These are phyloP conservation scores for Drosophila gunungcola DNA, from an alignment of 1,140 invertebrate species.

Conservation along the genomic window DNA sequence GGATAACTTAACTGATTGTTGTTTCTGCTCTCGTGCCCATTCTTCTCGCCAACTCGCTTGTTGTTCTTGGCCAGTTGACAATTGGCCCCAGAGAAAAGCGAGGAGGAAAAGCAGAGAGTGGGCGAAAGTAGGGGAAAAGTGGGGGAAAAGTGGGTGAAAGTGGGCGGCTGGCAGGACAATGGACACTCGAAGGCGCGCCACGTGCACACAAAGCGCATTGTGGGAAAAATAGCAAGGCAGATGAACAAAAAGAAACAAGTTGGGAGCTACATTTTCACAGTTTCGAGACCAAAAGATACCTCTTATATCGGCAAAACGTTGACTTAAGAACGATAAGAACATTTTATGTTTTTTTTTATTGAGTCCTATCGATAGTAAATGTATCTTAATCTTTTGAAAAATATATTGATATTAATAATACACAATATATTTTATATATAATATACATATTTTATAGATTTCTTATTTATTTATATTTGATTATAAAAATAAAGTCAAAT, in stretches of 20 bases:
- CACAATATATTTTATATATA: too few species aligned
- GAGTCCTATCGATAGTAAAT: too few species aligned
- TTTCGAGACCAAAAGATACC: conserved; percentile 5
- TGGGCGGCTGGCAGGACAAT: conserved; percentile 7
- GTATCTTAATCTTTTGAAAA: too few species aligned
- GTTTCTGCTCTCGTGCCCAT: conserved; percentile 18
- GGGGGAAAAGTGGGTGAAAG: not conserved
- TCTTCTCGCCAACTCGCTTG: conserved; percentile 9
- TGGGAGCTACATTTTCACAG: not conserved
- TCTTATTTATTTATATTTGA: too few species aligned
- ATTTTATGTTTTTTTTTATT: too few species aligned
- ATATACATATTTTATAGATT: too few species aligned
- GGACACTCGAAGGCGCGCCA: conserved; percentile 54
- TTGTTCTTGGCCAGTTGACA: conserved; percentile 67
- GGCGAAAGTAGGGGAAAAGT: not conserved
- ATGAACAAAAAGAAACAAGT: conserved; percentile 7
- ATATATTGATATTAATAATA: too few species aligned
- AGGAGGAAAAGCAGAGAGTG: not conserved
- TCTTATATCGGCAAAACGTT: too few species aligned
- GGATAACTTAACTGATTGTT: conserved; percentile 75
- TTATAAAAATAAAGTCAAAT: too few species aligned
- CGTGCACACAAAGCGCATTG: conserved; percentile 66
- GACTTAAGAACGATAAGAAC: too few species aligned
- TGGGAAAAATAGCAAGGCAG: conserved; percentile 1
- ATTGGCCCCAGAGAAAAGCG: conserved; percentile 43